Base-by-base conservation (phyloP, 2,113 vertebrate genomes). In the Anguilla japonica region DNA sequence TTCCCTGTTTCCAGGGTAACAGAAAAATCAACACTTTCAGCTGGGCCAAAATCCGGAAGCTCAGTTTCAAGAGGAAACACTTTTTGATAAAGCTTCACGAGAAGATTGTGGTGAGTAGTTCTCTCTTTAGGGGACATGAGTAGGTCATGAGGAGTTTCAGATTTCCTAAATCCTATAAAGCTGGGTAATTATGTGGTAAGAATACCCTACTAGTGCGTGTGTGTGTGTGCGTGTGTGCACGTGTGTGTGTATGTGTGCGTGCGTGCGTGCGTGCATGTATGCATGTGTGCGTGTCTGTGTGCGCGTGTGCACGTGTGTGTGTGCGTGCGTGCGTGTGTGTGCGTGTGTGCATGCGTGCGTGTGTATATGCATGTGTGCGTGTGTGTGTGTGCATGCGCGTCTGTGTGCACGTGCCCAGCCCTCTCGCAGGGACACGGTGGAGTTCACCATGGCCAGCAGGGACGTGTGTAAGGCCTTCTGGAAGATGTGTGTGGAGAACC, bases 1-100 rank as follows among this genome's bases (percentile, higher is more conserved):
- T 41, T 9, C 5, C 53, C 3, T 90, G 34, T 5, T 83, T 92
- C 39, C 90, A 99, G 98, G 98, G 98, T 71, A 99, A 98, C 88
- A 98, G 97, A 16, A 99, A 99, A 94, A 99, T 99, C 89, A 99
- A 99, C 91, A 98, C 97, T 0, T 99, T 99, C 94, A 99, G 97
- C 93, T 99, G 98, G 98, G 97, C 97, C 71, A 99, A 99, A 93
- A 97, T 99, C 40, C 97, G 98, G 84, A 99, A 99, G 79, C 91
- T 99, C 91, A 99, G 98, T 92, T 99, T 99, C 94, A 99, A 99
- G 89, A 96, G 97, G 91, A 98, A 98, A 89, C 96, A 98, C 91
- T 99, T 99, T 93, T 96, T 99, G 57, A 98, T 99, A 92, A 99
- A 99, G 89, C 97, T 99, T n/a, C 97, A 99, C 0, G 96, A 96